phyloP scores from a whole-genome alignment of 2,888 invertebrate species.

The Cinara cedri region DNA sequence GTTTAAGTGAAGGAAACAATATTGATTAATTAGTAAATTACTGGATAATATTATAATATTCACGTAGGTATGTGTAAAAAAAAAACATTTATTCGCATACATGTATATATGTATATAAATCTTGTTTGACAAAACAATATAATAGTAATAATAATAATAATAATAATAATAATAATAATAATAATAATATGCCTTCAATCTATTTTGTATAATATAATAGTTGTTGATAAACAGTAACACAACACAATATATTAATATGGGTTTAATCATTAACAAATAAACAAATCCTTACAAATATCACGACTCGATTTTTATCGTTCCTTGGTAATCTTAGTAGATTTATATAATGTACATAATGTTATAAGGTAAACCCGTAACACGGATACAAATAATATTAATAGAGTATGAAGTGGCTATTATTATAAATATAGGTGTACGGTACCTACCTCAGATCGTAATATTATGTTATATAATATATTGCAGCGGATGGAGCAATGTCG shows the following conservation, averaged over 20 bases:
- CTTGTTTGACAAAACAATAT: background rate
- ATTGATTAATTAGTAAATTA: background rate
- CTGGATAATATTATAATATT: background rate
- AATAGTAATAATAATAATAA: background rate
- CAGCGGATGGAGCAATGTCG: too few species aligned
- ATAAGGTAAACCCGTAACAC: background rate
- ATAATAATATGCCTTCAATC: background rate
- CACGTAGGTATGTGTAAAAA: background rate
- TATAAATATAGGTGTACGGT: too few species aligned
- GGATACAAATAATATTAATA: too few species aligned
- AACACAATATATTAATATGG: conserved; percentile 6
- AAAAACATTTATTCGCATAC: conserved; percentile 20
- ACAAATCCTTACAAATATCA: background rate
- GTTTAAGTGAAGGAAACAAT: too few species aligned
- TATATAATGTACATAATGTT: conserved; percentile 3
- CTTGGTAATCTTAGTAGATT: background rate
- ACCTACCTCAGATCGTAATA: too few species aligned
- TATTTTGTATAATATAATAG: background rate
- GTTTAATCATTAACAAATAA: background rate
- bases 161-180: conserved; percentile 4
- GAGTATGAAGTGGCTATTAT: too few species aligned
- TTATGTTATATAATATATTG: too few species aligned
- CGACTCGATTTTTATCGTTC: background rate
- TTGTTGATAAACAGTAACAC: conserved; percentile 7
- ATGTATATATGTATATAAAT: conserved; percentile 19